Percentiles rank a stretch among this genome's conserved stretches.
These are phyloP conservation scores for Drosophila borealis DNA, from an alignment of 2,888 invertebrate genomes.

Conservation along the genomic window DNA sequence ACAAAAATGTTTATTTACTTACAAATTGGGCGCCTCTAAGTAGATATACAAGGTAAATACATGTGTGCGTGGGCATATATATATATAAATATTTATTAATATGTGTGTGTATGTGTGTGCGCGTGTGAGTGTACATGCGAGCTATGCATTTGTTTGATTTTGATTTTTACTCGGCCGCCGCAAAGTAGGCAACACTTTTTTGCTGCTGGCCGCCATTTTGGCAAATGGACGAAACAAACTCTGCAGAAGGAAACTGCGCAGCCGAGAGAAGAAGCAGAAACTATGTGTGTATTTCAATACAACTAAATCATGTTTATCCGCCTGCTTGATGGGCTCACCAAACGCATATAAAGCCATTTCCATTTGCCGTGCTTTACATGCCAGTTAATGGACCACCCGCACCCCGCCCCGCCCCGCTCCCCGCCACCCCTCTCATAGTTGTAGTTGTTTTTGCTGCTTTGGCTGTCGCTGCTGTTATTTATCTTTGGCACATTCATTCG, in stretches of 20 bases:
- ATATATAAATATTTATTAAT: slow-evolving; percentile 23
- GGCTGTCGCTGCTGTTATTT: slow-evolving; percentile 75
- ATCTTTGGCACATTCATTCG: slow-evolving; percentile 81
- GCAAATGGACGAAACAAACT: slow-evolving; percentile 23
- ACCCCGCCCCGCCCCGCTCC: not conserved
- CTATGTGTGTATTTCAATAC: slow-evolving; percentile 70
- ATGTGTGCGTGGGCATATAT: slow-evolving; percentile 29
- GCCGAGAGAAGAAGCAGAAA: slow-evolving; percentile 41
- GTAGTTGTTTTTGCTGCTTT: slow-evolving; percentile 54
- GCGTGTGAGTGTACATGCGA: slow-evolving; percentile 28
- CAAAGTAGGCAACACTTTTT: slow-evolving; percentile 56
- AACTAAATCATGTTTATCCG: slow-evolving; percentile 82
- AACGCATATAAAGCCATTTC: slow-evolving; percentile 76
- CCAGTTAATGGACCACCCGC: slow-evolving; percentile 57
- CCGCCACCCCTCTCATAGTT: slow-evolving; percentile 19
- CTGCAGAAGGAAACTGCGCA: slow-evolving; percentile 12
- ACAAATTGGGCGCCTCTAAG: slow-evolving; percentile 48
- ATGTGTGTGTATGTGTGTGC: slow-evolving; percentile 32
- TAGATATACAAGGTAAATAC: slow-evolving; percentile 34
- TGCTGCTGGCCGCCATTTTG: slow-evolving; percentile 48
- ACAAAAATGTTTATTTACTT: slow-evolving; percentile 71
- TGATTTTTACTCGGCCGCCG: slow-evolving; percentile 35
- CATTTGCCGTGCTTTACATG: slow-evolving; percentile 64
- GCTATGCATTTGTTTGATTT: slow-evolving; percentile 8
- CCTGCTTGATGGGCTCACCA: slow-evolving; percentile 56